These are phyloP conservation scores for Solenodon paradoxus DNA, from an alignment of 2,113 vertebrate species.

Conservation along the genomic window DNA sequence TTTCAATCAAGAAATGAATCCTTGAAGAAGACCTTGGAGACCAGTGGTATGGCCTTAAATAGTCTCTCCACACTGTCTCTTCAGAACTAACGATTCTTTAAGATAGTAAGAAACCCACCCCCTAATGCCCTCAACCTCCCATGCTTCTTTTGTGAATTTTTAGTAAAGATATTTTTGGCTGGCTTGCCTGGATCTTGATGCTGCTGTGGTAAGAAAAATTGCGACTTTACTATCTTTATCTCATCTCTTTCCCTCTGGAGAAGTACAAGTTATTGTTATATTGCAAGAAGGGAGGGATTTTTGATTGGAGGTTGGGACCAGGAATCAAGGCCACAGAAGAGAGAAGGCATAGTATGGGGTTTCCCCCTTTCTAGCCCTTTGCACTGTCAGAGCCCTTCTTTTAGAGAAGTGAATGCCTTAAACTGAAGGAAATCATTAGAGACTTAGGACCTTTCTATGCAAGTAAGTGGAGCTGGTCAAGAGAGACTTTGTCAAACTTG, in stretches of 20 bases:
- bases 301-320: neutral
- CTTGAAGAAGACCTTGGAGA: neutral
- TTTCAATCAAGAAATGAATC: neutral
- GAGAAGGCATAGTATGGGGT: neutral
- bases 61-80: neutral
- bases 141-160: neutral
- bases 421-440: neutral
- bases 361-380: neutral
- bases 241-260: neutral
- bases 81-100: neutral
- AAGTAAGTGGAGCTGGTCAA: neutral
- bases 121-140: too few relatives aligned
- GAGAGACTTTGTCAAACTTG: neutral
- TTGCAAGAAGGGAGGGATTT: neutral
- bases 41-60: neutral
- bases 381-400: neutral
- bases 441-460: neutral
- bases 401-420: neutral
- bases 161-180: neutral
- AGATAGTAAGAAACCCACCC: too few relatives aligned
- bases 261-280: neutral
- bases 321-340: neutral
- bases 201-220: rapidly evolving
- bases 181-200: neutral
- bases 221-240: neutral